Conservation (phyloP, 1,140 invertebrate genomes). For the Oedothorax gibbosus region DNA sequence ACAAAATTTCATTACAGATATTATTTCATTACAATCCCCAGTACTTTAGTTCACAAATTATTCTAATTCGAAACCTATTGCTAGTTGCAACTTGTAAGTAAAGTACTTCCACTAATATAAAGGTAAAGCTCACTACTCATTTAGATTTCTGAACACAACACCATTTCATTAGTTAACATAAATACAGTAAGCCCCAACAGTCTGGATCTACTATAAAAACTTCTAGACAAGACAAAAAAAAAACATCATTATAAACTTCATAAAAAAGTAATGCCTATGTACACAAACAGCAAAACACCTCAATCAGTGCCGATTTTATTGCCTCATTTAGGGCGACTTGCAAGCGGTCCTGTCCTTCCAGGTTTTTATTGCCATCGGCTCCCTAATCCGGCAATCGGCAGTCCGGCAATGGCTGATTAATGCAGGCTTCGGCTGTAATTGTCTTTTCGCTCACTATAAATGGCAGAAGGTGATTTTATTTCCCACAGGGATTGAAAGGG, state of each 20-base stretch:
- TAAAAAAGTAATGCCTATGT: too few species aligned
- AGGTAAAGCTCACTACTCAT: background rate
- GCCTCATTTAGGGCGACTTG: constrained; percentile 10
- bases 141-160: background rate
- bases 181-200: too few species aligned
- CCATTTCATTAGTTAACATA: background rate
- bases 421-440: constrained; percentile 8
- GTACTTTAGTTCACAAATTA: too few species aligned
- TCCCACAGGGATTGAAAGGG: too few species aligned
- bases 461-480: background rate
- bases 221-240: background rate
- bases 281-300: too few species aligned
- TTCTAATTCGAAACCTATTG: too few species aligned
- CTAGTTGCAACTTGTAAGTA: too few species aligned
- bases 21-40: too few species aligned
- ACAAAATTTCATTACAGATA: too few species aligned
- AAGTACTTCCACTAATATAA: too few species aligned
- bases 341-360: constrained; percentile 17
- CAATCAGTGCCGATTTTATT: constrained; percentile 8
- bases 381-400: constrained; percentile 23
- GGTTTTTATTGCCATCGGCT: constrained; percentile 4
- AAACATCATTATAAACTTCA: constrained; percentile 6
- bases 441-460: background rate
- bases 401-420: constrained; percentile 29
- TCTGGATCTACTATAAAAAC: background rate